Conservation (phyloP, 2,113 vertebrate species). For the Pluvialis apricaria region DNA sequence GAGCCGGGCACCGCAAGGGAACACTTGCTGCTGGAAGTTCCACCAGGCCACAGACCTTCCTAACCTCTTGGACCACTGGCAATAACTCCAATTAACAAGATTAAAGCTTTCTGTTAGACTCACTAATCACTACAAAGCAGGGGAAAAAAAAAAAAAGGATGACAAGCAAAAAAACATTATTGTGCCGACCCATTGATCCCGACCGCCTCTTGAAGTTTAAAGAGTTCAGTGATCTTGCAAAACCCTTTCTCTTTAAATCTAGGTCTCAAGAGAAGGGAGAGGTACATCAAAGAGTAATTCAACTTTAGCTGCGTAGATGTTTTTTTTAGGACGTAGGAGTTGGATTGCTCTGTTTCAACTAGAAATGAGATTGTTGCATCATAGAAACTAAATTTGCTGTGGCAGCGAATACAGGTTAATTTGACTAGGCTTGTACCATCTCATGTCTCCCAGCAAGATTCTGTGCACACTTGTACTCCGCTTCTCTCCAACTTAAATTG, state of each 20-base stretch:
- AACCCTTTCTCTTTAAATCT: constrained; percentile 61
- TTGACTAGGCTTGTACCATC: constrained; percentile 55
- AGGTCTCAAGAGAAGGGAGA: constrained; percentile 58
- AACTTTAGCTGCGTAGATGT: constrained; percentile 16
- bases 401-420: constrained; percentile 59
- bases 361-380: constrained; percentile 65
- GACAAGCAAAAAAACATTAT: neutral
- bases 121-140: neutral
- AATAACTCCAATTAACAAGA: neutral
- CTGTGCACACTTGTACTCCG: neutral
- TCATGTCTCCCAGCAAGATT: constrained; percentile 42
- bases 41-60: neutral
- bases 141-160: neutral
- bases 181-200: constrained; percentile 16
- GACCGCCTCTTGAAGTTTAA: constrained; percentile 50
- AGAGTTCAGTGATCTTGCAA: constrained; percentile 58
- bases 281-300: constrained; percentile 68
- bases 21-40: neutral
- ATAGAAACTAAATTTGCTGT: constrained; percentile 58
- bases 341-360: constrained; percentile 64
- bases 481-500: neutral
- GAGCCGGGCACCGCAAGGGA: neutral
- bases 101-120: constrained; percentile 11
- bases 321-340: constrained; percentile 60
- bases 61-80: neutral